Base-by-base conservation (phyloP, 2,888 invertebrate genomes). In the Lycophotia porphyrea region DNA sequence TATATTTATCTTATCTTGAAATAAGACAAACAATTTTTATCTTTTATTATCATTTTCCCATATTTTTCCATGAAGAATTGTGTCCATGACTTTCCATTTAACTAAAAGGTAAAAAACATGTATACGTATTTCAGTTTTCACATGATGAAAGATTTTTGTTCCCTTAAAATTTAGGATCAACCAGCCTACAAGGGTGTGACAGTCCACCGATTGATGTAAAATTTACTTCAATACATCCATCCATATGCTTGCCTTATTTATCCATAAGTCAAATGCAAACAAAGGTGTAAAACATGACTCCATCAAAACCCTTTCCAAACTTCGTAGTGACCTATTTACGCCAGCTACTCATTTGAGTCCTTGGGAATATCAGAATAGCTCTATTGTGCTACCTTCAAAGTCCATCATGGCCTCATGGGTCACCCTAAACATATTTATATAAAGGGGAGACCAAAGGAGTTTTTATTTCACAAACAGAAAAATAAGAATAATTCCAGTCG, bases 1-100 rank as follows among this genome's bases (percentile, higher is more conserved):
- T 52, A 60, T 71, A 27, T 63, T 58, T 78, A 74, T 82, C 71
- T 74, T 82, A 82, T 82, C 86, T 18, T 64, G 21, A 36, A 27
- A 70, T 64, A 64, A 44, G 55, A 58, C 52, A 73, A 80, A 78
- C 63, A 72, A 24, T 2, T 18, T 27, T 79, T 78, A 82, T 78
- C 73, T 71, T 27, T 44, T 18, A 68, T n/a, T 24, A 52, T 67
- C 60, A 36, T 31, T 72, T 74, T 52, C n/a, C 44, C 47, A 24
- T 24, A 55, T 42, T 36, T 79, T 73, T 76, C 61, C 49, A 67
- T 31, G 1, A 63, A 58, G 13, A 2, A 58, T 21, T 8, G 4
- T 15, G 49, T 15, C 24, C 13, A 27, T 34, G 13, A n/a, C 27
- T 47, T 71, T 58, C 58, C 9, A 31, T 58, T 58, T 21, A 58